These are phyloP conservation scores for Euwallacea fornicatus DNA, from an alignment of 1,140 invertebrate genomes.

Conservation along the genomic window DNA sequence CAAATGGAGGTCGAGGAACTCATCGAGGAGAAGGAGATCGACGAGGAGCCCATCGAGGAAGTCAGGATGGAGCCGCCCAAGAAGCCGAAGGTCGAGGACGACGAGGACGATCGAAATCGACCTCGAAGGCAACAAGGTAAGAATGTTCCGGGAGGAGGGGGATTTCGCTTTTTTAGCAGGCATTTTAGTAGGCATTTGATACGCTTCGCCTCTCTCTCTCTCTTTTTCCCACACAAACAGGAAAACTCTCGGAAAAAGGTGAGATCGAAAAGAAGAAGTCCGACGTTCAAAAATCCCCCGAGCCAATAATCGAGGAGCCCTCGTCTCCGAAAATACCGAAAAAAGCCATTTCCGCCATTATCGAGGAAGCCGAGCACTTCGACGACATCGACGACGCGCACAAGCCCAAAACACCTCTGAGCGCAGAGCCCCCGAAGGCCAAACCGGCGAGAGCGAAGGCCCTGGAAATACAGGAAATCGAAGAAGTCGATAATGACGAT, in stretches of 20 bases:
- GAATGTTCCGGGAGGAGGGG: too few species aligned
- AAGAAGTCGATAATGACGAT: conserved; percentile 34
- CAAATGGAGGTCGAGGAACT: conserved; percentile 53
- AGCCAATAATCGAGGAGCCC: conserved; percentile 49
- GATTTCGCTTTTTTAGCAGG: background rate
- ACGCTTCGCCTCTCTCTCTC: conserved; percentile 26
- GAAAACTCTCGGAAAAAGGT: conserved; percentile 39
- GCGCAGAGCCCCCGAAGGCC: conserved; percentile 33
- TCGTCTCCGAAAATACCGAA: conserved; percentile 50
- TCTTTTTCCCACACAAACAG: conserved; percentile 36
- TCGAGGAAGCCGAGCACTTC: conserved; percentile 41
- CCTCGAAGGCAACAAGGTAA: conserved; percentile 20
- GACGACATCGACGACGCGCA: conserved; percentile 25
- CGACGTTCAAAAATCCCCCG: conserved; percentile 36
- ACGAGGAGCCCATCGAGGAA: conserved; percentile 39
- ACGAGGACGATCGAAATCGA: conserved; percentile 1
- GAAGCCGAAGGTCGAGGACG: background rate
- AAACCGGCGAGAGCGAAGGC: conserved; percentile 41
- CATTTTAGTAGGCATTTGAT: background rate
- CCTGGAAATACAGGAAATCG: conserved; percentile 44
- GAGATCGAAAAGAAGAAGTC: conserved; percentile 37
- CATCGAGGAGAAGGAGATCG: conserved; percentile 46
- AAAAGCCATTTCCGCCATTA: conserved; percentile 51
- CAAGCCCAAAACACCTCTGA: conserved; percentile 23
- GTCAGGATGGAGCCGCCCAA: conserved; percentile 28